Evolutionary conservation across 2,113 vertebrate species (phyloP).

Genomic region (Reinhardtius hippoglossoides): DNA sequence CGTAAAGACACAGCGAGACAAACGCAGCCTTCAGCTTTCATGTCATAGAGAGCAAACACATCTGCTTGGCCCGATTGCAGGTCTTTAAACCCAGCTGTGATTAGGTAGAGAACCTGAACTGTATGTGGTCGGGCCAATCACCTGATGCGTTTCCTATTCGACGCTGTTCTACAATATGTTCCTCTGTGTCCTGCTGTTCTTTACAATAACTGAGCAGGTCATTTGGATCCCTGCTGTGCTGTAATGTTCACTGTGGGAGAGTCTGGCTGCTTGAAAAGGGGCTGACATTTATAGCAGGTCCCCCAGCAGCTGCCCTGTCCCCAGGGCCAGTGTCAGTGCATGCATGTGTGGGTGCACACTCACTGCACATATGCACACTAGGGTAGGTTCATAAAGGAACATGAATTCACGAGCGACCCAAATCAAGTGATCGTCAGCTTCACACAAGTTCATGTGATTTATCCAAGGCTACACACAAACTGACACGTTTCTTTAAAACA

Average conservation of each 20-base stretch:
- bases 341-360: constrained; percentile 13
- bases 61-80: background rate
- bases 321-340: constrained; percentile 20
- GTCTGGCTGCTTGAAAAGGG: constrained; percentile 5
- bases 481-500: no score
- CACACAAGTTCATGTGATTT: no score
- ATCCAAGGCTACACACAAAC: no score
- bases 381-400: constrained; percentile 15
- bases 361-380: background rate
- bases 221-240: background rate
- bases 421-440: no score
- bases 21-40: background rate
- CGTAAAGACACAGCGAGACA: background rate
- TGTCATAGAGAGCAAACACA: background rate
- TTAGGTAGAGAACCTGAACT: background rate
- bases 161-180: background rate
- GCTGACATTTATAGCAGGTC: constrained; percentile 53
- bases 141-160: background rate
- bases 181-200: constrained; percentile 16
- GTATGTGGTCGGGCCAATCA: background rate
- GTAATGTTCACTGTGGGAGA: constrained; percentile 8
- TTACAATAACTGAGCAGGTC: background rate
- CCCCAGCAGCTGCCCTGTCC: constrained; percentile 20
- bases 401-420: no score
- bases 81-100: background rate